Percentiles rank a stretch among this genome's conserved stretches.
These are phyloP conservation scores for Arion vulgaris DNA, from an alignment of 1,140 invertebrate species.

Conservation along the genomic window DNA sequence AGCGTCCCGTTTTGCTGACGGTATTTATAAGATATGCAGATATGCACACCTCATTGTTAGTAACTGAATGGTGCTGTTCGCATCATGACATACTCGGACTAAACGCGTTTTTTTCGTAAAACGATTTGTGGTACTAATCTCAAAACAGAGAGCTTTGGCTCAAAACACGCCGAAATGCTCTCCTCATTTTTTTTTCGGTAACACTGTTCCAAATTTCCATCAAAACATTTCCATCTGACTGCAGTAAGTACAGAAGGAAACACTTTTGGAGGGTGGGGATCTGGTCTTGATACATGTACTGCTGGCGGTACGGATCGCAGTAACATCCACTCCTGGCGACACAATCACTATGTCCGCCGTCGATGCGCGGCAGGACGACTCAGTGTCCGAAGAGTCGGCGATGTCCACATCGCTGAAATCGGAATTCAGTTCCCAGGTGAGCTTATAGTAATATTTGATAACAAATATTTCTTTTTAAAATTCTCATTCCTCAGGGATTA, in stretches of 20 bases:
- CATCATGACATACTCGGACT: not conserved
- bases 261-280: not conserved
- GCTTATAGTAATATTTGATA: too few relatives aligned
- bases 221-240: not conserved
- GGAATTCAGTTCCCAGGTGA: slow-evolving; percentile 40
- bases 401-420: slow-evolving; percentile 40
- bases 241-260: not conserved
- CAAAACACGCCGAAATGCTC: slow-evolving; percentile 9
- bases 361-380: slow-evolving; percentile 39
- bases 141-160: slow-evolving; percentile 5
- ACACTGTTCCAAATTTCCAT: not conserved
- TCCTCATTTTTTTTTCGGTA: not conserved
- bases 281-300: not conserved
- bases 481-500: too few relatives aligned
- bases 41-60: too few relatives aligned
- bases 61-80: too few relatives aligned
- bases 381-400: slow-evolving; percentile 38
- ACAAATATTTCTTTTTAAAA: too few relatives aligned
- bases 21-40: too few relatives aligned
- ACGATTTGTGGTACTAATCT: too few relatives aligned
- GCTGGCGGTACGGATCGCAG: not conserved
- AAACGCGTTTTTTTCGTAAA: slow-evolving; percentile 5
- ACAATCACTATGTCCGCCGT: slow-evolving; percentile 33
- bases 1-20: too few relatives aligned
- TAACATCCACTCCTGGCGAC: slow-evolving; percentile 22